These are phyloP conservation scores for Varanus salvator DNA, from an alignment of 2,113 vertebrate species.

Conservation along the genomic window DNA sequence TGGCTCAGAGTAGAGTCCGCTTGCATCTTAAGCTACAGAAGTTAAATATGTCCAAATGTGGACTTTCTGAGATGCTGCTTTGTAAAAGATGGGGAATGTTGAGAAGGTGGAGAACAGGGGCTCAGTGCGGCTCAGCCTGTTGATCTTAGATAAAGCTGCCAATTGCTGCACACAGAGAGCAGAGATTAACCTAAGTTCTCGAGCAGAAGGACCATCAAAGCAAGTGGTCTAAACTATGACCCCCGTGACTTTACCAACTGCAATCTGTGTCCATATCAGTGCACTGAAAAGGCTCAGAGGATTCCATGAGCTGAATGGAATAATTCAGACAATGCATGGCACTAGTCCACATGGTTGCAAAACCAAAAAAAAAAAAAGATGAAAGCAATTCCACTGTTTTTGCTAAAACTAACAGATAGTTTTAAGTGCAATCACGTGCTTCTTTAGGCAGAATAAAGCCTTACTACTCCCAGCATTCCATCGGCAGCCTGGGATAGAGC, in stretches of 20 bases:
- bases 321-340: not conserved
- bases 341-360: not conserved
- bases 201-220: not conserved
- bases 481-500: too few relatives aligned
- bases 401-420: not conserved
- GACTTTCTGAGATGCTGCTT: not conserved
- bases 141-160: constrained; percentile 17
- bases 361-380: too few relatives aligned
- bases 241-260: not conserved
- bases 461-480: too few relatives aligned
- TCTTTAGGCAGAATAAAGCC: too few relatives aligned
- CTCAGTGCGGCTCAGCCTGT: not conserved
- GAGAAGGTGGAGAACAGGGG: not conserved
- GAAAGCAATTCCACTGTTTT: not conserved
- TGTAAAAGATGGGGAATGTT: not conserved
- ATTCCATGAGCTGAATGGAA: not conserved
- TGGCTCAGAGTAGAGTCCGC: not conserved
- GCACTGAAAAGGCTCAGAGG: not conserved
- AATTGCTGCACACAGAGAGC: not conserved
- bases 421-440: too few relatives aligned
- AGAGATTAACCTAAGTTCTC: not conserved
- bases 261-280: not conserved
- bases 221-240: too few relatives aligned
- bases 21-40: not conserved
- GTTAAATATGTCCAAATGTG: not conserved